Evolutionary conservation across 2,888 invertebrate species (phyloP).

Genomic region (Leucania comma): DNA sequence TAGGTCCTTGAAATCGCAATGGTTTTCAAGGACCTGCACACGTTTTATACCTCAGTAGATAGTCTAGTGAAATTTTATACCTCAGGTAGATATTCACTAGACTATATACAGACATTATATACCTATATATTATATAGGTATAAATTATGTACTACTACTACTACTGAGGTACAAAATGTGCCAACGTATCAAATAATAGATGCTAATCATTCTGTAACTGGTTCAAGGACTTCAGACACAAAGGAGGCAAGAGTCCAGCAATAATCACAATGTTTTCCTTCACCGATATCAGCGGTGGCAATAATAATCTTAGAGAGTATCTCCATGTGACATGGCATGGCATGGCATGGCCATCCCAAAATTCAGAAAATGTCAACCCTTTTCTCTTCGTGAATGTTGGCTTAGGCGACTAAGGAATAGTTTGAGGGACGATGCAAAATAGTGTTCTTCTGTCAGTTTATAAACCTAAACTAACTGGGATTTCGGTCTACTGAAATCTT

Average conservation of each 20-base stretch:
- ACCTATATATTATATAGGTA: too few relatives aligned
- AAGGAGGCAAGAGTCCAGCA: neutral
- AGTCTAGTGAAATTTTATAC: too few relatives aligned
- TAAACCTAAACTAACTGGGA: neutral
- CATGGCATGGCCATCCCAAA: neutral
- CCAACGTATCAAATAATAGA: neutral
- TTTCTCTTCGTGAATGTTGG: neutral
- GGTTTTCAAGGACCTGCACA: too few relatives aligned
- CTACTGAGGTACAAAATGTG: neutral
- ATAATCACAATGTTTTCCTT: neutral
- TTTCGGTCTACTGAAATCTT: neutral
- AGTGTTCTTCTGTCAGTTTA: neutral
- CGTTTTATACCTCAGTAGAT: too few relatives aligned
- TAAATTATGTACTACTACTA: too few relatives aligned
- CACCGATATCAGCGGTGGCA: neutral
- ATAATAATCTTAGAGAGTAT: neutral
- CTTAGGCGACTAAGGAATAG: neutral
- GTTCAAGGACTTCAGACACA: neutral
- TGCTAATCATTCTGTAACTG: neutral
- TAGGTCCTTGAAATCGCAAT: neutral
- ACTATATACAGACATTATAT: too few relatives aligned
- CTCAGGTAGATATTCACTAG: too few relatives aligned
- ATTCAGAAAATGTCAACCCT: neutral
- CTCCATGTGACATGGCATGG: neutral
- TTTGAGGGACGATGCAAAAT: neutral